Evolutionary conservation across 2,888 invertebrate genomes (phyloP).

Genomic region (Diplazon laetatorius): DNA sequence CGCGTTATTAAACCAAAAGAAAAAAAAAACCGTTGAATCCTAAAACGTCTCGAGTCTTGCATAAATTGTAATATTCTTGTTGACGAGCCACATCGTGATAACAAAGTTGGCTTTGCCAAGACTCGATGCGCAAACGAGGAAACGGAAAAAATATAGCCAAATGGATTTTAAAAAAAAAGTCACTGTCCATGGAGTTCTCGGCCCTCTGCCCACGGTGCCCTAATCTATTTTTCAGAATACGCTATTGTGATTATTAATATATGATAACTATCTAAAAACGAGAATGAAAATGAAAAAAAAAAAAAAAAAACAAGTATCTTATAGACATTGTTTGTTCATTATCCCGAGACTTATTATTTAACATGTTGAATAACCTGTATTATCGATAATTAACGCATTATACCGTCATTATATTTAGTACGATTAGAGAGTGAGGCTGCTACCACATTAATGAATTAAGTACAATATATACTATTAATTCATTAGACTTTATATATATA

Average conservation of each 20-base stretch:
- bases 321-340: conserved; percentile 77
- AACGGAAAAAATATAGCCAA: background rate
- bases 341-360: conserved; percentile 78
- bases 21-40: too few species aligned
- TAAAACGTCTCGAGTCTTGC: conserved; percentile 11
- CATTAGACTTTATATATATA: conserved; percentile 81
- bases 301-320: conserved; percentile 59
- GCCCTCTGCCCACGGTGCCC: conserved; percentile 80
- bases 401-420: conserved; percentile 82
- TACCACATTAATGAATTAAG: conserved; percentile 82
- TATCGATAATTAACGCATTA: conserved; percentile 80
- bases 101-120: conserved; percentile 25
- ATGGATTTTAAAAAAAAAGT: conserved; percentile 29
- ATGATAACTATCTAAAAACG: conserved; percentile 77
- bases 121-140: conserved; percentile 11
- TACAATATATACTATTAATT: conserved; percentile 82
- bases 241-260: conserved; percentile 82
- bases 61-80: conserved; percentile 35
- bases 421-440: conserved; percentile 82
- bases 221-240: conserved; percentile 82
- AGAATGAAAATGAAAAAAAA: too few species aligned
- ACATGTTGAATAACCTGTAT: conserved; percentile 79
- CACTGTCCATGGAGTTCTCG: conserved; percentile 68
- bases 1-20: too few species aligned
- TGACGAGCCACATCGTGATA: conserved; percentile 13